Percentiles rank a stretch among this genome's conserved stretches.
These are phyloP conservation scores for Tanypteryx hageni DNA, from an alignment of 2,888 invertebrate genomes.

Conservation along the genomic window DNA sequence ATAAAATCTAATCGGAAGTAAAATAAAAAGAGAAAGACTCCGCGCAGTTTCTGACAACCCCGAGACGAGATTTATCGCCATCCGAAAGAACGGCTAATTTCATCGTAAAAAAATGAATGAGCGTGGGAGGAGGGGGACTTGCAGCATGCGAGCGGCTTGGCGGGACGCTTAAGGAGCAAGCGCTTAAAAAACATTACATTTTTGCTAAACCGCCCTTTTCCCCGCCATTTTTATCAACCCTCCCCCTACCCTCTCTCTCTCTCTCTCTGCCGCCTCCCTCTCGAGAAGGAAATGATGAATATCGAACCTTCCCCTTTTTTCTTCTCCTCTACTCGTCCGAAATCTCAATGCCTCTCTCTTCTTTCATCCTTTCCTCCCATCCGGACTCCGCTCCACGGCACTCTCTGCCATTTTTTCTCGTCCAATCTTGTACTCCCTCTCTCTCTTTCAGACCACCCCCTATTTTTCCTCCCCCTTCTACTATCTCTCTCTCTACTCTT, in stretches of 20 bases:
- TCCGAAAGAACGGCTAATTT: background rate
- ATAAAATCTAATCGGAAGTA: too few relatives aligned
- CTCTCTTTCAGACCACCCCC: background rate
- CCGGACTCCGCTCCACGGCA: background rate
- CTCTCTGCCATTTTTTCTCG: background rate
- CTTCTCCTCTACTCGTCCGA: background rate
- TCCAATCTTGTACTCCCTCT: background rate
- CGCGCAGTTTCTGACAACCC: background rate
- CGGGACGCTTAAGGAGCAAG: background rate
- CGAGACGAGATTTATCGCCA: background rate
- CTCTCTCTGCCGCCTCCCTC: background rate
- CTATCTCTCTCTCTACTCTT: too few relatives aligned
- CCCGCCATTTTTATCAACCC: too few relatives aligned
- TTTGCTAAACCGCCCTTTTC: too few relatives aligned
- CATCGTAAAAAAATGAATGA: background rate
- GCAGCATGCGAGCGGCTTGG: background rate
- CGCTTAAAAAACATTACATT: background rate
- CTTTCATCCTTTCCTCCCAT: background rate
- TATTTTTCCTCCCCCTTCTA: background rate
- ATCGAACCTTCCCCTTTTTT: background rate
- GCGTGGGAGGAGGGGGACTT: too few relatives aligned
- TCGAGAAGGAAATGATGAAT: background rate
- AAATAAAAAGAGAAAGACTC: background rate
- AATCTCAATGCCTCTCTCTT: background rate
- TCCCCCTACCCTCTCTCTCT: background rate